These are phyloP conservation scores for Macrosiphum euphorbiae DNA, from an alignment of 2,888 invertebrate genomes.

Conservation along the genomic window DNA sequence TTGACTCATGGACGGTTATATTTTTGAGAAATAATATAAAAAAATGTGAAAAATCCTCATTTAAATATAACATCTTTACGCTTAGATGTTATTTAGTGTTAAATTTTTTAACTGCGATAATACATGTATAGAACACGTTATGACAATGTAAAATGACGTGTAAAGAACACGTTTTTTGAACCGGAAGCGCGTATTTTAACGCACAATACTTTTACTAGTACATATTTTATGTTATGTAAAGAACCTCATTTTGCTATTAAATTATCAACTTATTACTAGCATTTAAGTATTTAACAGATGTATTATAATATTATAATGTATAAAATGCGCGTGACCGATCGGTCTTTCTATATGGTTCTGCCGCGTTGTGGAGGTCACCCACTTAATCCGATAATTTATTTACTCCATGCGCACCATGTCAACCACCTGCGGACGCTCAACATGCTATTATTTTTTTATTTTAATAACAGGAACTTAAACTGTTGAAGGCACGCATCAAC, in stretches of 20 bases:
- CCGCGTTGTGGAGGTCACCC: background rate
- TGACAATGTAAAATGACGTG: background rate
- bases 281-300: background rate
- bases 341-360: background rate
- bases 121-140: background rate
- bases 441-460: background rate
- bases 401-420: background rate
- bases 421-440: background rate
- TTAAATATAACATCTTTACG: background rate
- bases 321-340: background rate
- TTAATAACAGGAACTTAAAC: background rate
- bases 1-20: background rate
- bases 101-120: background rate
- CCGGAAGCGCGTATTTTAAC: background rate
- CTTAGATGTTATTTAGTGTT: background rate
- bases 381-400: background rate
- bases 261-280: background rate
- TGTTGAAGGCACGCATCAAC: background rate
- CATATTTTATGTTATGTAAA: background rate
- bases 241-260: background rate
- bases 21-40: background rate
- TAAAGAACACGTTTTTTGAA: background rate
- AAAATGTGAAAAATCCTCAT: background rate
- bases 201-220: background rate
- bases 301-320: background rate